Conservation (phyloP, 2,113 vertebrate genomes). For the Murina feae region DNA sequence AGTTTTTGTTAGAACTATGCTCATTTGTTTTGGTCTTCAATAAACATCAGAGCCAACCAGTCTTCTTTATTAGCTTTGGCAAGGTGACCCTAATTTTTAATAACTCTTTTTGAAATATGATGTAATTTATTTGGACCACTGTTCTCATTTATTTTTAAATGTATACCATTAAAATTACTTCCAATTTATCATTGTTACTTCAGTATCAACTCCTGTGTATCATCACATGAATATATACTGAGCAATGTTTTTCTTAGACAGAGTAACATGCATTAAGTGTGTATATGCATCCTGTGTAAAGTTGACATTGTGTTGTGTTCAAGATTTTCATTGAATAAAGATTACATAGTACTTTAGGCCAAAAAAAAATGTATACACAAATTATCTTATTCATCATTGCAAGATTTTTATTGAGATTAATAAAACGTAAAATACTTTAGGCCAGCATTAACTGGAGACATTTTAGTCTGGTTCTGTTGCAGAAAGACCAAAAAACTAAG, state of each 20-base stretch:
- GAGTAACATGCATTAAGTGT: constrained; percentile 27
- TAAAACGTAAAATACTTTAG: background rate
- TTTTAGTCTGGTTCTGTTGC: background rate
- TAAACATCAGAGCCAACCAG: background rate
- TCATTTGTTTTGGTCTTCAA: background rate
- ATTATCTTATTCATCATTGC: background rate
- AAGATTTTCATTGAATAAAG: too few species aligned
- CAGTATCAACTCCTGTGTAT: background rate
- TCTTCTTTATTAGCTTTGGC: background rate
- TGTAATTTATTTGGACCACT: background rate
- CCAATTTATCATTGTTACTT: constrained; percentile 16
- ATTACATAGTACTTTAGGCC: too few species aligned
- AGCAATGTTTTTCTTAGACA: background rate
- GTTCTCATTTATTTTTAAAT: constrained; percentile 44
- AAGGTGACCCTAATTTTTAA: background rate
- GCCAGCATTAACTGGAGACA: background rate
- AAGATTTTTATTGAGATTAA: background rate
- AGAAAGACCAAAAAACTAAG: too few species aligned
- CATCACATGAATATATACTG: background rate
- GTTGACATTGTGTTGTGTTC: too few species aligned
- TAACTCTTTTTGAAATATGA: background rate
- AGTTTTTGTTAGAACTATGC: background rate
- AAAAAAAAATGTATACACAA: too few species aligned
- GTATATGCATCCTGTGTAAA: background rate
- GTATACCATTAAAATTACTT: background rate